Evolutionary conservation across 2,797 vertebrate species (phyloP), one percentile per base, ranked within the genome.

Genomic region (Trachurus trachurus): DNA sequence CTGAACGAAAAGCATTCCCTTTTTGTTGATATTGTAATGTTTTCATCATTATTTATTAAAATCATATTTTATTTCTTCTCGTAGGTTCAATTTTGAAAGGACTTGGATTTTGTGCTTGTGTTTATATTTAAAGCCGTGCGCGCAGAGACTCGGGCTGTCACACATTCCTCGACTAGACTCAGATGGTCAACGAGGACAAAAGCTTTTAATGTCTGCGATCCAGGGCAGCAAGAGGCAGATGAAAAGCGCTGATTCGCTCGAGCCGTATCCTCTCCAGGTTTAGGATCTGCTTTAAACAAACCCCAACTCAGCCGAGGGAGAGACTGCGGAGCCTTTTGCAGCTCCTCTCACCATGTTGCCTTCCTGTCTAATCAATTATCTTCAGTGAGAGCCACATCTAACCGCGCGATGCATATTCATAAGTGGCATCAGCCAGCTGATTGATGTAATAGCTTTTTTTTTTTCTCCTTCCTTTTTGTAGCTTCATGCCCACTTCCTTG

Each of bases 311-410:
- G 86, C 69, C 83, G 69, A 78, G 80, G 74, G 63, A 85, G 59
- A 66, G 22, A 66, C 85, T 87, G 49, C 78, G 74, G 65, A 87
- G 83, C 71, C 71, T 81, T 76, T 73, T 71, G 70, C 62, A 77
- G 78, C 74, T 73, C 71, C 77, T 87, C 93, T 80, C 89, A 71
- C 88, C 87, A 89, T 86, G 87, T 74, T 80, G 93, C 93, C 93
- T 95, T 93, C 92, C 95, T 95, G 94, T 94, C 94, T 93, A 96
- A 96, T 97, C 95, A 96, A 96, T 96, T 95, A 95, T 93, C 89
- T 89, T 89, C 92, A 89, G 40, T 87, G 81, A 94, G 93, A 95
- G 91, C 89, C 91, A 87, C 92, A 87, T 93, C 91, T 92, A 93
- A 94, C 89, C 91, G 91, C 92, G 84, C 91, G 74, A 95, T 96